These are phyloP conservation scores for Myathropa florea DNA, from an alignment of 2,888 invertebrate species.

Conservation along the genomic window DNA sequence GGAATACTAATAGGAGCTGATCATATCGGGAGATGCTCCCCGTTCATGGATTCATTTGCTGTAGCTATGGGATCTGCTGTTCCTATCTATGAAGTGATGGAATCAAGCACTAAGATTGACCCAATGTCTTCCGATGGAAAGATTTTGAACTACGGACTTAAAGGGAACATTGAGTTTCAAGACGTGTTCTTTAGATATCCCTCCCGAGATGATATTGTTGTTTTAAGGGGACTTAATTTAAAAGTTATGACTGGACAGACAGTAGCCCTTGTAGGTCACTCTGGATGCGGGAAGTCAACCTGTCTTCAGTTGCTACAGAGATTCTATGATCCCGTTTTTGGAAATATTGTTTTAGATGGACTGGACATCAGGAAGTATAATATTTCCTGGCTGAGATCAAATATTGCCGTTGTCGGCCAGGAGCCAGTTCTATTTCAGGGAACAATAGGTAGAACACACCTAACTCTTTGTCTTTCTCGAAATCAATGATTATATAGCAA, in stretches of 20 bases:
- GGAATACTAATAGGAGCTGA: slow-evolving; percentile 88
- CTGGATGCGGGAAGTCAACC: slow-evolving; percentile 91
- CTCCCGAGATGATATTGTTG: slow-evolving; percentile 85
- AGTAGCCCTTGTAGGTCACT: slow-evolving; percentile 86
- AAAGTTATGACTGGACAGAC: slow-evolving; percentile 85
- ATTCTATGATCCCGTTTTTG: slow-evolving; percentile 84
- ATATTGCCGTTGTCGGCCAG: slow-evolving; percentile 92
- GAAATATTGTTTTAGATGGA: slow-evolving; percentile 83
- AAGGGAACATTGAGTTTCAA: slow-evolving; percentile 85
- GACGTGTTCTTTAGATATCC: slow-evolving; percentile 88
- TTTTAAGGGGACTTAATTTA: slow-evolving; percentile 85
- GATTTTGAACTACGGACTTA: slow-evolving; percentile 81
- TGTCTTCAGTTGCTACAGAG: slow-evolving; percentile 87
- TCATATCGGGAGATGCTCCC: slow-evolving; percentile 87
- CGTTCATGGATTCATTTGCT: slow-evolving; percentile 87
- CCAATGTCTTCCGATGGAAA: slow-evolving; percentile 85
- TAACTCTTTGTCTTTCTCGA: background rate
- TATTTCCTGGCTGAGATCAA: slow-evolving; percentile 86
- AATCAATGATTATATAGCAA: background rate
- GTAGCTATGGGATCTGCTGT: slow-evolving; percentile 87
- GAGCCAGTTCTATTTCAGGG: slow-evolving; percentile 92
- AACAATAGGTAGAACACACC: slow-evolving; percentile 82
- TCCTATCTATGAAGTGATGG: slow-evolving; percentile 88
- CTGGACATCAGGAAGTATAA: slow-evolving; percentile 86
- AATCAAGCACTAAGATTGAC: slow-evolving; percentile 87